These are phyloP conservation scores for Noctua comes DNA, from an alignment of 2,888 invertebrate genomes.

Conservation along the genomic window DNA sequence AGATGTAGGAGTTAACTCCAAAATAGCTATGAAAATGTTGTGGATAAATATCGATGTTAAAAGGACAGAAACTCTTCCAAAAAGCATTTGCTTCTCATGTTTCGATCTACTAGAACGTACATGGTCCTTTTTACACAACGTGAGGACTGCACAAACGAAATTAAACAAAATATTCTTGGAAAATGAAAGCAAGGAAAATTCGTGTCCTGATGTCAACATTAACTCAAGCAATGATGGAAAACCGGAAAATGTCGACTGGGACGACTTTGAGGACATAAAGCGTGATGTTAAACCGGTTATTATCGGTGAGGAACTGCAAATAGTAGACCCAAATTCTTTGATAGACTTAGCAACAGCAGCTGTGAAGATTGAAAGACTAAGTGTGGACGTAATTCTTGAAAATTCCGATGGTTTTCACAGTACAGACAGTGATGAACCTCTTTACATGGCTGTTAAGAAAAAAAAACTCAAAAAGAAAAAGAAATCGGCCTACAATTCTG, in stretches of 20 bases:
- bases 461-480: conserved; percentile 67
- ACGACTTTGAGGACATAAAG: conserved; percentile 78
- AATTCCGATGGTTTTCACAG: conserved; percentile 73
- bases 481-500: conserved; percentile 54
- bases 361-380: conserved; percentile 76
- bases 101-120: conserved; percentile 86
- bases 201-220: conserved; percentile 54
- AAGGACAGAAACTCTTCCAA: conserved; percentile 76
- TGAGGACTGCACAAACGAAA: conserved; percentile 82
- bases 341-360: conserved; percentile 62
- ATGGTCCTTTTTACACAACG: conserved; percentile 83
- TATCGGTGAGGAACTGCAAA: conserved; percentile 64
- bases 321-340: conserved; percentile 71
- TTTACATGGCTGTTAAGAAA: conserved; percentile 70
- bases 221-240: conserved; percentile 70
- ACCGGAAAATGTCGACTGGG: conserved; percentile 83
- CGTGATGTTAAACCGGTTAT: conserved; percentile 78
- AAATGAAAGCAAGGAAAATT: conserved; percentile 58
- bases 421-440: conserved; percentile 81
- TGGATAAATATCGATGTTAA: conserved; percentile 86
- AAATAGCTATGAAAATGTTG: conserved; percentile 81
- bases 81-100: conserved; percentile 85
- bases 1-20: conserved; percentile 81
- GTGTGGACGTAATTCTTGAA: conserved; percentile 68
- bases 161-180: conserved; percentile 73